Base-by-base conservation (phyloP, 2,888 invertebrate species). In the Xylota sylvarum region DNA sequence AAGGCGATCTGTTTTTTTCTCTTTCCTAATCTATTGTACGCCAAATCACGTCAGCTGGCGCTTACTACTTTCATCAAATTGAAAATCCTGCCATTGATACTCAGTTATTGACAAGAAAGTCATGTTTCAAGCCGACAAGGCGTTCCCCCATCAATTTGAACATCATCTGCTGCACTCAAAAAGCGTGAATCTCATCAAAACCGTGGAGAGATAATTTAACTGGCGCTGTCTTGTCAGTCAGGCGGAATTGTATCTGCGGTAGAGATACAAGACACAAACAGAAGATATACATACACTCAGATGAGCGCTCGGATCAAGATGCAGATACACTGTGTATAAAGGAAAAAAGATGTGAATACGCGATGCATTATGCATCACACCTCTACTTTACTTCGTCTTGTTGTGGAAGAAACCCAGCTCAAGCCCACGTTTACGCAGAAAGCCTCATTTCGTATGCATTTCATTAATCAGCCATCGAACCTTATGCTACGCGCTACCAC, bases 371-470 rank as follows among this genome's bases (percentile, higher is more conserved):
- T 84, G 84, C 80, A 84, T 84, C 74, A 80, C 84, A 84, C 74
- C 70, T 70, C 77, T 55, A 60, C 43, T 67, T 78, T 55, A 60
- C 43, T 67, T 78, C 52, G 55, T 62, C n/a, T 43, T 9, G 55
- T 65, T 43, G n/a, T 40, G 12, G 23, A 46, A 32, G 32, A 43
- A 58, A 50, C 30, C n/a, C 50, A 50, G 23, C 56, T 35, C n/a
- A 69, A 65, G 84, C 80, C 84, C 80, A 84, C 80, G 69, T 84
- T 84, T 79, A 84, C 79, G 84, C 89, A 89, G 88, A 88, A 88
- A 88, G 87, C 80, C 89, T 90, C 90, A 89, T 90, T 90, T 89
- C 88, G 88, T 90, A 90, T 90, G 90, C 90, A 90, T 89, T 90
- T 90, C 89, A 90, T 88, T 88, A 84, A 86, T 78, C 81, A 86